Conservation (phyloP, 2,113 vertebrate genomes). For the Origma solitaria region DNA sequence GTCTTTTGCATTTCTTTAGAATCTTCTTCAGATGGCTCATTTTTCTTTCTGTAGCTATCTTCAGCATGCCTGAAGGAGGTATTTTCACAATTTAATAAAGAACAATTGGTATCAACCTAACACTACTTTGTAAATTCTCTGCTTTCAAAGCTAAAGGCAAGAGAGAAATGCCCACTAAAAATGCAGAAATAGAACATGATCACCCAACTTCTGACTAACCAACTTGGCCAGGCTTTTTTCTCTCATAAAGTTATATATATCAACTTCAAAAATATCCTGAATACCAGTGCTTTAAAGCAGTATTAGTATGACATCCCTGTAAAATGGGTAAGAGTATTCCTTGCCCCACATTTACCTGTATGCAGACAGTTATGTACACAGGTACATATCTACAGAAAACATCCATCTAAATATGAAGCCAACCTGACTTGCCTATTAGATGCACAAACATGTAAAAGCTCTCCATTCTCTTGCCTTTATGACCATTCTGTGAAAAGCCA, state of each 20-base stretch:
- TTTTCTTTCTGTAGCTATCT: conserved; percentile 79
- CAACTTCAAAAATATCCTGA: background rate
- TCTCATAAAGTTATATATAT: background rate
- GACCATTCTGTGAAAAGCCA: background rate
- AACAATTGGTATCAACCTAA: background rate
- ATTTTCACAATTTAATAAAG: background rate
- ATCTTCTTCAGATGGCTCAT: conserved; percentile 78
- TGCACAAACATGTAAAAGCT: background rate
- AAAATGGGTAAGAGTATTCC: background rate
- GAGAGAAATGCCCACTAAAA: background rate
- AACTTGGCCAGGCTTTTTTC: background rate
- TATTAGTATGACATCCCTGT: background rate
- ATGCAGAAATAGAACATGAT: background rate
- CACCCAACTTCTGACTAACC: background rate
- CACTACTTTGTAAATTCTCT: background rate
- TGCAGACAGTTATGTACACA: rapidly evolving
- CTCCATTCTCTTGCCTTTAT: background rate
- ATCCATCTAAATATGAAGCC: background rate
- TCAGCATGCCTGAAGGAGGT: conserved; percentile 61
- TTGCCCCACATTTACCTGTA: background rate
- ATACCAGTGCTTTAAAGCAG: background rate
- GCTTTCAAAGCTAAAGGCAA: background rate
- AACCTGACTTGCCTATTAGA: background rate
- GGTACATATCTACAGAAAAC: rapidly evolving
- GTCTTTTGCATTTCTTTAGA: conserved; percentile 72